These are phyloP conservation scores for Aporrectodea caliginosa DNA, from an alignment of 1,140 invertebrate genomes.

Conservation along the genomic window DNA sequence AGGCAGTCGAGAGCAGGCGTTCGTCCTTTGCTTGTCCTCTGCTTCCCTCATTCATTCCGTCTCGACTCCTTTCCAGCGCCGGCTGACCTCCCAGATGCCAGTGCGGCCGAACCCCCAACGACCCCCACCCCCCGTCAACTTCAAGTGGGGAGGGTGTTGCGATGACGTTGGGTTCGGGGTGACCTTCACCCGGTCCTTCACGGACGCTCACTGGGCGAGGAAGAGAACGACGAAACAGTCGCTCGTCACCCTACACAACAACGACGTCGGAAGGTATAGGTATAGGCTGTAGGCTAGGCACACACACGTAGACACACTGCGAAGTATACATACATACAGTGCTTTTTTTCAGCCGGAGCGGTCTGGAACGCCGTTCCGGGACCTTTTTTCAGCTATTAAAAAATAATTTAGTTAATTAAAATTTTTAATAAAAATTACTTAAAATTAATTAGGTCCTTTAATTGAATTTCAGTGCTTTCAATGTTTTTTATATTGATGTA, in stretches of 20 bases:
- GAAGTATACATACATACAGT: too few relatives aligned
- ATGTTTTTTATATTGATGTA: too few relatives aligned
- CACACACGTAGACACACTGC: too few relatives aligned
- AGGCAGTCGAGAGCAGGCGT: conserved; percentile 74
- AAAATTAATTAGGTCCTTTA: too few relatives aligned
- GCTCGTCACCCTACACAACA: conserved; percentile 60
- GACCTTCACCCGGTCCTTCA: conserved; percentile 13
- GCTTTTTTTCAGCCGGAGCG: too few relatives aligned
- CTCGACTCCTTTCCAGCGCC: conserved; percentile 66
- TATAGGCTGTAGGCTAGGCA: too few relatives aligned
- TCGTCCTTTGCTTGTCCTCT: conserved; percentile 67
- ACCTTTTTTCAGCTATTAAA: too few relatives aligned
- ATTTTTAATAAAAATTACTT: too few relatives aligned
- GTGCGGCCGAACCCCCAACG: conserved; percentile 63
- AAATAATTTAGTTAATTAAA: too few relatives aligned
- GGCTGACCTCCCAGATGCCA: conserved; percentile 65
- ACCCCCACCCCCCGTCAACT: conserved; percentile 58
- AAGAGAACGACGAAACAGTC: conserved; percentile 3
- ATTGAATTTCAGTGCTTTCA: too few relatives aligned
- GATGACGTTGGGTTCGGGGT: conserved; percentile 57
- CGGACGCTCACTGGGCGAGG: background rate
- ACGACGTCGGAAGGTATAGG: conserved; percentile 58
- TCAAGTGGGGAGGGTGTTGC: conserved; percentile 70
- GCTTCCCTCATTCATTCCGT: conserved; percentile 68
- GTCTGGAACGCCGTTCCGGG: too few relatives aligned